Evolutionary conservation across 2,797 vertebrate genomes (phyloP).

Genomic region (Cyprinella venusta): DNA sequence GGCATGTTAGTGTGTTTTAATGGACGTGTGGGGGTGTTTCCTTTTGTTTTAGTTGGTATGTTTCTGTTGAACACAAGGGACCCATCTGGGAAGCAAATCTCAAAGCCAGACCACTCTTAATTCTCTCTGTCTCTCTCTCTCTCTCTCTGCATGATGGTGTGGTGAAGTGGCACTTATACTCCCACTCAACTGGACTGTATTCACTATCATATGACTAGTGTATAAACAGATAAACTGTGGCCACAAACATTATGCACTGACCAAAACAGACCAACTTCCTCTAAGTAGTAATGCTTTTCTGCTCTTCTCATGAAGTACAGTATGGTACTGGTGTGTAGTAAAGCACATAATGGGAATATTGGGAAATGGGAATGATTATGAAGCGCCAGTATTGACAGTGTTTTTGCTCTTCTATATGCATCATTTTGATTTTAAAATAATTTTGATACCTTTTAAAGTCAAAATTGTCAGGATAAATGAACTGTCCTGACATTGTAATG

Average conservation of each 20-base stretch:
- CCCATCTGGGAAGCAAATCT: neutral
- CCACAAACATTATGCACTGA: slow-evolving; percentile 37
- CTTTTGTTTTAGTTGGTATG: neutral
- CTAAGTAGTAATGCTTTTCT: neutral
- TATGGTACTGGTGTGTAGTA: neutral
- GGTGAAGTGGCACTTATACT: slow-evolving; percentile 37
- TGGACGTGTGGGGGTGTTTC: slow-evolving; percentile 5
- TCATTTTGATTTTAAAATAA: neutral
- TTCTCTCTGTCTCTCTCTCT: neutral
- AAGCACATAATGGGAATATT: neutral
- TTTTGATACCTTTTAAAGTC: neutral
- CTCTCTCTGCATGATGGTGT: neutral
- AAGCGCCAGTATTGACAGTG: neutral
- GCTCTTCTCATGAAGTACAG: neutral
- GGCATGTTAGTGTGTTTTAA: slow-evolving; percentile 22
- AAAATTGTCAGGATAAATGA: neutral
- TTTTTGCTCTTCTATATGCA: neutral
- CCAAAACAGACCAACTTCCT: slow-evolving; percentile 29
- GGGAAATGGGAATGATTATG: neutral
- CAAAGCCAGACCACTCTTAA: slow-evolving; percentile 20
- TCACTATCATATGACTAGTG: slow-evolving; percentile 54
- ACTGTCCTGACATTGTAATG: neutral
- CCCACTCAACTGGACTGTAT: slow-evolving; percentile 39
- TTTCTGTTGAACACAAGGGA: neutral
- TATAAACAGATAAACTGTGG: slow-evolving; percentile 51